Evolutionary conservation across 1,140 invertebrate genomes (phyloP).

Genomic region (Lucilia cuprina): DNA sequence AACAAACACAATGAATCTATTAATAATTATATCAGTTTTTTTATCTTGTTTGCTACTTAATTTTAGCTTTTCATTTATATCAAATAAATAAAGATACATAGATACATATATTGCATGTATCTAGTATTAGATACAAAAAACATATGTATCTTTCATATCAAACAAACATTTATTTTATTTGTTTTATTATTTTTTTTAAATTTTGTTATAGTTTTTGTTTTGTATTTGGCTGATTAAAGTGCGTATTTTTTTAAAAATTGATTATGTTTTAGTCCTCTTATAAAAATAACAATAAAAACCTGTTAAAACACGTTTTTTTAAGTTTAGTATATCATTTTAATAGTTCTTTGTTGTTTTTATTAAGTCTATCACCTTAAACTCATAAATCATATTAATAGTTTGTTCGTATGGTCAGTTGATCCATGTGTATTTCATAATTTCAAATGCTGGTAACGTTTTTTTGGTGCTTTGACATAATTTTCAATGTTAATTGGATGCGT

Average conservation of each 20-base stretch:
- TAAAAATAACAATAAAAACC: no score
- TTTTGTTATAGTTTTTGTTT: background rate
- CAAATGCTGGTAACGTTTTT: constrained; percentile 4
- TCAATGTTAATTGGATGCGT: constrained; percentile 32
- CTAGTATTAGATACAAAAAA: no score
- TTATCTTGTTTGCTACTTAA: background rate
- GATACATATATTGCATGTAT: no score
- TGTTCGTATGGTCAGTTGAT: background rate
- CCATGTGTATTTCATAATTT: background rate
- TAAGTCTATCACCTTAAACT: background rate
- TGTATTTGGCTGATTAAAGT: background rate
- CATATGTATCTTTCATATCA: no score
- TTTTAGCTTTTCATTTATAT: background rate
- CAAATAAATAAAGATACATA: no score
- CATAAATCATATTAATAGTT: constrained; percentile 8
- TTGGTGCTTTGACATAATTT: constrained; percentile 19
- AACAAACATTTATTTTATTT: background rate
- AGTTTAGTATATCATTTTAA: no score
- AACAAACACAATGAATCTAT: background rate
- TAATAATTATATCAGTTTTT: background rate
- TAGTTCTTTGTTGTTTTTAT: background rate
- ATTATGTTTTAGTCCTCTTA: no score
- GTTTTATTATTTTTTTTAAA: background rate
- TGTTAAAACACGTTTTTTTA: no score
- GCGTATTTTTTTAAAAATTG: background rate